phyloP scores from a whole-genome alignment of 2,888 invertebrate genomes.

The Iphiclides podalirius region DNA sequence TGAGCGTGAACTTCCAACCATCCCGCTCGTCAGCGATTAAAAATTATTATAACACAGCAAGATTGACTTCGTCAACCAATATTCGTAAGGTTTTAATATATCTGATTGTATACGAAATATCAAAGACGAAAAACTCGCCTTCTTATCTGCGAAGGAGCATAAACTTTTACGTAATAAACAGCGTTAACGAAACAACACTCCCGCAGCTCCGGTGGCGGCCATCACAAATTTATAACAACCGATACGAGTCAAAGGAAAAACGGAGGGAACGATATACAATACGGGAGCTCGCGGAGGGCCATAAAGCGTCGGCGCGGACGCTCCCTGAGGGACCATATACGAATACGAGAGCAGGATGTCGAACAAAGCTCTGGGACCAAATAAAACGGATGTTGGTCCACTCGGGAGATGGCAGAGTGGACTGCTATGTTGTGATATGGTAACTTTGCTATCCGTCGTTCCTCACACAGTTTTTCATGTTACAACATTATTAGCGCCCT shows the following conservation, averaged over 20 bases:
- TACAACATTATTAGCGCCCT: background rate
- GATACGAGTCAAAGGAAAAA: conserved; percentile 22
- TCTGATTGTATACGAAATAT: too few relatives aligned
- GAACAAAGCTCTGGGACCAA: conserved; percentile 31
- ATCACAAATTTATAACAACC: conserved; percentile 23
- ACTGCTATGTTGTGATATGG: conserved; percentile 9
- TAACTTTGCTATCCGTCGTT: conserved; percentile 7
- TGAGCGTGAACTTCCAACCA: too few relatives aligned
- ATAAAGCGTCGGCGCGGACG: conserved; percentile 29
- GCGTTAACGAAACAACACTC: too few relatives aligned
- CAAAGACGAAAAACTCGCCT: too few relatives aligned
- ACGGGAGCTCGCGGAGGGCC: conserved; percentile 29
- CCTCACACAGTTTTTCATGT: background rate
- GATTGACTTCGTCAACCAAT: too few relatives aligned
- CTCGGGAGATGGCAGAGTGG: conserved; percentile 18
- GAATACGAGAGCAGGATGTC: conserved; percentile 29
- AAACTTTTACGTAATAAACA: too few relatives aligned
- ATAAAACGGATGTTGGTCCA: conserved; percentile 33
- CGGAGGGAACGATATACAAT: conserved; percentile 26
- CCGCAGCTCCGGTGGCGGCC: conserved; percentile 3
- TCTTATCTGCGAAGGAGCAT: too few relatives aligned
- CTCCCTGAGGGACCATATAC: conserved; percentile 29
- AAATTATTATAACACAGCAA: too few relatives aligned
- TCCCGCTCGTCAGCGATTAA: too few relatives aligned
- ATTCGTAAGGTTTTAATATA: too few relatives aligned